phyloP scores from a whole-genome alignment of 2,113 vertebrate genomes.

The Sapajus apella region DNA sequence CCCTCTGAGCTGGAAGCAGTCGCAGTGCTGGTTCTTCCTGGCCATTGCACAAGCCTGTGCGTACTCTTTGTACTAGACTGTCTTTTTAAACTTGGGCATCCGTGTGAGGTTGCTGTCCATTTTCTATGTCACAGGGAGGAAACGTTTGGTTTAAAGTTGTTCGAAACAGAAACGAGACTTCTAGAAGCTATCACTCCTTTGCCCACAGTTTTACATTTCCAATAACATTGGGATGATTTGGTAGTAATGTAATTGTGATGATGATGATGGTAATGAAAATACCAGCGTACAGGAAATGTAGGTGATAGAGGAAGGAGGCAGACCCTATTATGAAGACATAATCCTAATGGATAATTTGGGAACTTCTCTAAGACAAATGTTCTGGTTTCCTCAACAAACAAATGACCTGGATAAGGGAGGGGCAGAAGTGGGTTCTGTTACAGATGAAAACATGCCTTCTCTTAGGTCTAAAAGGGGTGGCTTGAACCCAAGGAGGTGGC shows the following conservation, averaged over 20 bases:
- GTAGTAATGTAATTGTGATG: neutral
- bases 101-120: constrained; percentile 18
- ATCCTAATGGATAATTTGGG: neutral
- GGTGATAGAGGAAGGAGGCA: neutral
- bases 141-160: neutral
- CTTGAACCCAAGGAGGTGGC: neutral
- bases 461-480: neutral
- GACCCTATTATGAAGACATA: neutral
- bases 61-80: constrained; percentile 64
- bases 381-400: neutral
- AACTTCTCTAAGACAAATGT: neutral
- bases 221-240: neutral
- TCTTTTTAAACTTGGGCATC: constrained; percentile 1
- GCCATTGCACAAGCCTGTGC: constrained; percentile 70
- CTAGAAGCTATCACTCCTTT: neutral
- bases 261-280: neutral
- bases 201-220: neutral
- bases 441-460: neutral
- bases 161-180: neutral
- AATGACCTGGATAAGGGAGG: neutral
- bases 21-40: constrained; percentile 71
- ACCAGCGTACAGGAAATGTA: neutral
- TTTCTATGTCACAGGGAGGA: neutral
- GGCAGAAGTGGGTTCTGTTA: too few species aligned
- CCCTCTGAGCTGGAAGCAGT: constrained; percentile 66